Base-by-base conservation (phyloP, 2,113 vertebrate species). In the Pontoporia blainvillei region DNA sequence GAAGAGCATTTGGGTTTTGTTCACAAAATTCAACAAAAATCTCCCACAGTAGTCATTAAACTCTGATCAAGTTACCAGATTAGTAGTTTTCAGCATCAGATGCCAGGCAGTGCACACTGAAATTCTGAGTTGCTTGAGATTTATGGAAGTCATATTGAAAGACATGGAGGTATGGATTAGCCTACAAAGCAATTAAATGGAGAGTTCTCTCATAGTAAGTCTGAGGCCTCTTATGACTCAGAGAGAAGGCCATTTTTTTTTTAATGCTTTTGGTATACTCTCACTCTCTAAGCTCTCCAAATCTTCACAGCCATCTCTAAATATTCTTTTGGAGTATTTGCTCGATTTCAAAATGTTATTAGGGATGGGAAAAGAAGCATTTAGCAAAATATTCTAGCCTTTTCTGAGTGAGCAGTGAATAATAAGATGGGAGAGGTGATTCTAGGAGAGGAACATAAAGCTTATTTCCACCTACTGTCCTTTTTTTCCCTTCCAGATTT, bases 71-170 rank as follows among this genome's bases (percentile, higher is more conserved):
- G 84, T 89, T 66, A 86, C 25, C 86, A 94, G 75, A 95, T 79
- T 15, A 14, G 93, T 83, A 72, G 62, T 90, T 95, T 87, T 86
- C 64, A 85, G 95, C 59, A 34, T 90, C 4, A 18, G 83, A 73
- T 76, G 76, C 31, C 27, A 57, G 64, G 75, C 52, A 87, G 41
- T 5, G 3, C 75, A 94, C 49, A n/a, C 7, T n/a, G 59, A 95
- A 95, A 90, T 85, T 96, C 94, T 86, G 57, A 83, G 91, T 54
- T 92, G 84, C 71, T 73, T 92, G 84, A 96, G 96, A 97, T 96
- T 95, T 96, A 96, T 86, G 52, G 78, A 89, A 91, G 94, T 91
- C 91, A 78, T 90, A 95, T 82, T 21, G 67, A 69, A 91, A 97
- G 92, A 90, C 94, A 87, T 15, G 2, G 23, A 92, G 64, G 64